phyloP scores from a whole-genome alignment of 2,797 vertebrate genomes.

The Lagorchestes hirsutus region DNA sequence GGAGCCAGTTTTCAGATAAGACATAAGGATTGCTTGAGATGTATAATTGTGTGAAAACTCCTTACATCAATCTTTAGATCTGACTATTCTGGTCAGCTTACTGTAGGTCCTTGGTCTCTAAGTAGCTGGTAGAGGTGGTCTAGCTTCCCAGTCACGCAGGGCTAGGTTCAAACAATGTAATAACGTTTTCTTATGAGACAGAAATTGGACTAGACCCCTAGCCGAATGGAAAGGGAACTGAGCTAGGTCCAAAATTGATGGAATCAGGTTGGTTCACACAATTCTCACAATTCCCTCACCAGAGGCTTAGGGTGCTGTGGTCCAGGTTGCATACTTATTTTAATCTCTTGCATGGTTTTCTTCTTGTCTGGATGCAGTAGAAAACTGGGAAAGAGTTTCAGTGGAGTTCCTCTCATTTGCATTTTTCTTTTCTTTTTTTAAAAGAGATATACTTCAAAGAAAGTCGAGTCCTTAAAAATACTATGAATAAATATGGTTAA shows the following conservation, averaged over 20 bases:
- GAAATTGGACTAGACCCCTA: not conserved
- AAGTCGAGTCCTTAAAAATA: slow-evolving; percentile 46
- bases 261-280: not conserved
- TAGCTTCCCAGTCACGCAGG: not conserved
- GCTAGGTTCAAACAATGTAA: not conserved
- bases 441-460: not conserved
- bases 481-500: not conserved
- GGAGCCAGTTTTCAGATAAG: not conserved
- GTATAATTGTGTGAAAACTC: not conserved
- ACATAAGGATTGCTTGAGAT: not conserved
- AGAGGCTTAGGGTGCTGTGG: not conserved
- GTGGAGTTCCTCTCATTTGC: not conserved
- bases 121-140: not conserved
- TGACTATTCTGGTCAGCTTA: not conserved
- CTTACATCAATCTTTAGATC: not conserved
- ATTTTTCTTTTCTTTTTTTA: not conserved
- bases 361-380: not conserved
- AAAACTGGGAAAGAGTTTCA: not conserved
- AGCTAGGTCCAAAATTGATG: not conserved
- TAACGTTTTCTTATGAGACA: not conserved
- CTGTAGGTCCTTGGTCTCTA: not conserved
- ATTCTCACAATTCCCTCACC: not conserved
- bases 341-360: not conserved
- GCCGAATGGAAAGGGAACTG: not conserved
- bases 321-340: not conserved